These are phyloP conservation scores for Raja brachyura DNA, from an alignment of 2,113 vertebrate genomes.

Conservation along the genomic window DNA sequence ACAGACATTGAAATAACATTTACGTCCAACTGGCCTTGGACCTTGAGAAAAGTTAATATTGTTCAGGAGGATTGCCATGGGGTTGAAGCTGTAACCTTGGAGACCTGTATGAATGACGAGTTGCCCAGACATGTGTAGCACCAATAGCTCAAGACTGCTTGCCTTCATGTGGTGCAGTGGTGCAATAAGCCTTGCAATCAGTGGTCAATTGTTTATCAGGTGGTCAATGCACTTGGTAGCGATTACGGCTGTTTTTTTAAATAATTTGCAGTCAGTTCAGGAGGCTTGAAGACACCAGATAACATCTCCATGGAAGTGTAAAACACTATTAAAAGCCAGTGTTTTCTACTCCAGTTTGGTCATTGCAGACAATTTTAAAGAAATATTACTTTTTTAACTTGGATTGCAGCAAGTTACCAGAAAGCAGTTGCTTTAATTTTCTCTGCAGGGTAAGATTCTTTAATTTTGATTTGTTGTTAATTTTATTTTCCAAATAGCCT, in stretches of 20 bases:
- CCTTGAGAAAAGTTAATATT: slow-evolving; percentile 10
- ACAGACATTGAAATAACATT: background rate
- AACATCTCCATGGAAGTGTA: slow-evolving; percentile 41
- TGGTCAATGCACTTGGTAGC: slow-evolving; percentile 35
- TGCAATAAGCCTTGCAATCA: slow-evolving; percentile 36
- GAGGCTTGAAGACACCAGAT: background rate
- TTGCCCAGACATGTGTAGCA: slow-evolving; percentile 39
- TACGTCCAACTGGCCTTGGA: background rate
- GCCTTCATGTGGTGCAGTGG: slow-evolving; percentile 32
- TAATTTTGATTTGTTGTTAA: background rate
- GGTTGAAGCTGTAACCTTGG: slow-evolving; percentile 42
- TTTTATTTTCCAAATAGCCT: background rate
- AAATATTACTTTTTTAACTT: background rate
- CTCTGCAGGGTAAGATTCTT: background rate
- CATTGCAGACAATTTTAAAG: background rate
- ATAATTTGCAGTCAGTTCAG: background rate
- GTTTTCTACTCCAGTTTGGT: background rate
- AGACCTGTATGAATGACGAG: slow-evolving; percentile 43
- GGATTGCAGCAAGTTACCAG: background rate
- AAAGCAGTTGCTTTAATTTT: background rate
- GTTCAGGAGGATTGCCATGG: background rate
- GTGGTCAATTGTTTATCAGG: slow-evolving; percentile 47
- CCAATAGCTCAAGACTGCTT: slow-evolving; percentile 38
- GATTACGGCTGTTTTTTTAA: slow-evolving; percentile 40
- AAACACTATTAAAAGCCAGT: background rate